Conservation (phyloP, 2,888 invertebrate genomes). For the Malachius bipustulatus region DNA sequence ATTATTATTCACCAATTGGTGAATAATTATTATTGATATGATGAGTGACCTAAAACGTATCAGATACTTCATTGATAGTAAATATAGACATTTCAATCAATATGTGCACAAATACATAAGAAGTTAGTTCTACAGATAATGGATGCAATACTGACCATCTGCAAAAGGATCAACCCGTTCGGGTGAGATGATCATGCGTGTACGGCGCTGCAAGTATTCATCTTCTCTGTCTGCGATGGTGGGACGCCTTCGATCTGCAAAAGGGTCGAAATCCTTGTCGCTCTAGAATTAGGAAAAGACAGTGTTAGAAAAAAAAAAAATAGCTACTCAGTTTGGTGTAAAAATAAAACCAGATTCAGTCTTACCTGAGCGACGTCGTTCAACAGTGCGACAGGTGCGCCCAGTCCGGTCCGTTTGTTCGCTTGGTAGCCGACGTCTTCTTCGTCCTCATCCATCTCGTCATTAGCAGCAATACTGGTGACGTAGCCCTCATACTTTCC, state of each 20-base stretch:
- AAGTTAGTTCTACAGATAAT: too few relatives aligned
- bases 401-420: constrained; percentile 61
- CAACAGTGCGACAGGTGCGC: constrained; percentile 73
- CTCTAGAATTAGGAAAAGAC: constrained; percentile 44
- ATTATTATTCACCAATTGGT: too few relatives aligned
- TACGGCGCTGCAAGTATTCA: constrained; percentile 84
- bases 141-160: constrained; percentile 73
- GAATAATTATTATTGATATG: too few relatives aligned
- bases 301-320: constrained; percentile 3
- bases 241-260: constrained; percentile 81
- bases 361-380: constrained; percentile 82
- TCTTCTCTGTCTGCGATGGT: constrained; percentile 95
- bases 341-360: constrained; percentile 3
- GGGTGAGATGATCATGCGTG: constrained; percentile 91
- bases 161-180: constrained; percentile 96
- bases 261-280: constrained; percentile 88
- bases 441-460: constrained; percentile 92
- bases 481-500: constrained; percentile 88
- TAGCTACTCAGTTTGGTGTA: neutral
- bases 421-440: constrained; percentile 63
- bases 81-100: too few relatives aligned
- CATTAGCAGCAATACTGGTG: constrained; percentile 92
- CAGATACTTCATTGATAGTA: too few relatives aligned
- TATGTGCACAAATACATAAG: too few relatives aligned
- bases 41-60: too few relatives aligned